Conservation (phyloP, 2,888 invertebrate genomes). For the Tipula vernalis region DNA sequence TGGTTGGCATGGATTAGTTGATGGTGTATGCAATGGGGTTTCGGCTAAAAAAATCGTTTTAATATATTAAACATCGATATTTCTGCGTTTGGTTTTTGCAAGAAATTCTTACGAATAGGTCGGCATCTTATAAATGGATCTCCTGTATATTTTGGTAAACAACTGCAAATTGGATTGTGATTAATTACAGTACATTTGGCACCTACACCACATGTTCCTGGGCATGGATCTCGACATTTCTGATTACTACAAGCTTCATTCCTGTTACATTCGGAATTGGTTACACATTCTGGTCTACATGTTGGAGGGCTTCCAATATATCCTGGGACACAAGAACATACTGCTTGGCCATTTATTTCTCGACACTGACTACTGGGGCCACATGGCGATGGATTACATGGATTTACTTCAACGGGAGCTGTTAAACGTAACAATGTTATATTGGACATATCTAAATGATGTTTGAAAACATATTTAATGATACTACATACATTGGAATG, state of each 20-base stretch:
- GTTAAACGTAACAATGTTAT: not conserved
- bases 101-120: constrained; percentile 35
- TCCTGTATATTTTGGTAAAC: constrained; percentile 51
- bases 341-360: constrained; percentile 57
- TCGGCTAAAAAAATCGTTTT: constrained; percentile 19
- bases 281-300: constrained; percentile 64
- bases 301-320: constrained; percentile 64
- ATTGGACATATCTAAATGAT: not conserved
- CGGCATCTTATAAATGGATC: constrained; percentile 64
- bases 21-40: constrained; percentile 22
- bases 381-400: constrained; percentile 60
- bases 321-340: constrained; percentile 56
- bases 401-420: constrained; percentile 39
- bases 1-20: constrained; percentile 43
- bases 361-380: constrained; percentile 69
- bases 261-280: constrained; percentile 61
- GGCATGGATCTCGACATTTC: constrained; percentile 72
- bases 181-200: constrained; percentile 66
- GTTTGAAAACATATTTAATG: not conserved
- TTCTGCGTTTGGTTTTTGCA: not conserved
- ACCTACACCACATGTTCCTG: constrained; percentile 63
- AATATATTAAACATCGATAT: not conserved
- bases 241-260: constrained; percentile 65
- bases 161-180: constrained; percentile 69
- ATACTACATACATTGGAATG: constrained; percentile 15